Evolutionary conservation across 2,888 invertebrate genomes (phyloP).

Genomic region (Drosophila vallismaia): DNA sequence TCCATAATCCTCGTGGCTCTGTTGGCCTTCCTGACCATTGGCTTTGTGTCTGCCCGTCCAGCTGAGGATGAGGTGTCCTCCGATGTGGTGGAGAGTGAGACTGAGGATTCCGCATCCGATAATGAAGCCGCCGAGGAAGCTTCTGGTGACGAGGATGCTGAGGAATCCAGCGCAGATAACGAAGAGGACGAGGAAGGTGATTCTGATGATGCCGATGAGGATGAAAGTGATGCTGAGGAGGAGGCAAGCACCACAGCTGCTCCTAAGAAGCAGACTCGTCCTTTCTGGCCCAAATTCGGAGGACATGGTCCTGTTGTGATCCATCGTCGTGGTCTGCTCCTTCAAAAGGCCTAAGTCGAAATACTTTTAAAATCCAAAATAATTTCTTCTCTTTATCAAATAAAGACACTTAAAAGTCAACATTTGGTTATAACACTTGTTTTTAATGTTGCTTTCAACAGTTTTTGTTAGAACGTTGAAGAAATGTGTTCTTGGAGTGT

Average conservation of each 20-base stretch:
- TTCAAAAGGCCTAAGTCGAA: not conserved
- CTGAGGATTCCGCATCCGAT: not conserved
- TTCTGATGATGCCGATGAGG: slow-evolving; percentile 8
- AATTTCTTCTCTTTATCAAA: slow-evolving; percentile 2
- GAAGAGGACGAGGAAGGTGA: not conserved
- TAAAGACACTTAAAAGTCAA: slow-evolving; percentile 8
- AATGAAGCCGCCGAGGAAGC: not conserved
- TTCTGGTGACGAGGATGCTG: not conserved
- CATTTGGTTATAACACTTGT: slow-evolving; percentile 23
- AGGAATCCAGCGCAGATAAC: not conserved
- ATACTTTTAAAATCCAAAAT: not conserved
- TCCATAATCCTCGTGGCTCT: slow-evolving; percentile 32
- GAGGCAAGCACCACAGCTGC: not conserved
- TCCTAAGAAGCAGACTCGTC: slow-evolving; percentile 10
- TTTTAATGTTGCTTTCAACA: slow-evolving; percentile 2
- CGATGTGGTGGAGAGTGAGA: not conserved
- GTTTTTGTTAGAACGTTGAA: slow-evolving; percentile 23
- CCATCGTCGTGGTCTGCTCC: not conserved
- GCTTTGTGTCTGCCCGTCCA: slow-evolving; percentile 29
- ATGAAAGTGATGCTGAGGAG: not conserved
- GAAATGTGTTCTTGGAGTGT: slow-evolving; percentile 37
- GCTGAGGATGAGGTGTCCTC: slow-evolving; percentile 16
- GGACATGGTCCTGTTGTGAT: slow-evolving; percentile 35
- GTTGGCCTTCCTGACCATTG: slow-evolving; percentile 40
- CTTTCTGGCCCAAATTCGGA: slow-evolving; percentile 34